Evolutionary conservation across 2,113 vertebrate genomes (phyloP).

Genomic region (Corythoichthys haematopterus): DNA sequence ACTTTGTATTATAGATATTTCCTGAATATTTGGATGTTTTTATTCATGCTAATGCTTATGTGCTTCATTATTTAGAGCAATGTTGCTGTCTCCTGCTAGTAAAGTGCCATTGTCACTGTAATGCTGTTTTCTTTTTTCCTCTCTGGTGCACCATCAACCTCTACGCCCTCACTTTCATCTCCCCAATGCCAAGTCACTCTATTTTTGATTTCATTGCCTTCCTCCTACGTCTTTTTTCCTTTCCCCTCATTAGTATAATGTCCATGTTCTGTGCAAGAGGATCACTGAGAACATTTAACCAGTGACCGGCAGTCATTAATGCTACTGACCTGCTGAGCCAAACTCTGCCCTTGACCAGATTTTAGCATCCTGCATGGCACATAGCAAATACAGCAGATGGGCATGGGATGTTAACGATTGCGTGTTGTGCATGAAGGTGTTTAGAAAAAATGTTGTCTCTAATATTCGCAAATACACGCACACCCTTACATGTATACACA

Average conservation of each 20-base stretch:
- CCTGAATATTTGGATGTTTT: background rate
- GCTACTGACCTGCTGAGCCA: slow-evolving; percentile 47
- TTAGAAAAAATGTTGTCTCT: background rate
- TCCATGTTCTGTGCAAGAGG: slow-evolving; percentile 28
- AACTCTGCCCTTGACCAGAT: slow-evolving; percentile 50
- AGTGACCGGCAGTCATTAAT: slow-evolving; percentile 53
- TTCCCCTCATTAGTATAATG: slow-evolving; percentile 54
- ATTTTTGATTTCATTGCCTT: background rate
- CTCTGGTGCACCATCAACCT: slow-evolving; percentile 13
- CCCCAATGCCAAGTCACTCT: slow-evolving; percentile 1
- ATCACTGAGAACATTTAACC: slow-evolving; percentile 46
- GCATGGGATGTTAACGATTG: background rate
- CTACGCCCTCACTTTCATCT: slow-evolving; percentile 20
- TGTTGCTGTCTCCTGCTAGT: background rate
- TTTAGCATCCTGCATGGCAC: slow-evolving; percentile 24
- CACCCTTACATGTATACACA: background rate
- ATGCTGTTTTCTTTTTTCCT: background rate
- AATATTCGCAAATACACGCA: background rate
- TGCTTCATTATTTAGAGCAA: background rate
- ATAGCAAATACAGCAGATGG: slow-evolving; percentile 33
- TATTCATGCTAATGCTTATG: background rate
- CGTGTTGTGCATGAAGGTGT: slow-evolving; percentile 12
- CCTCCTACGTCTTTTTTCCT: slow-evolving; percentile 8
- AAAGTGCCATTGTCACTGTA: slow-evolving; percentile 2
- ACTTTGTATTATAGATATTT: too few species aligned